Conservation (phyloP, 2,888 invertebrate genomes). For the Plebejus anna region DNA sequence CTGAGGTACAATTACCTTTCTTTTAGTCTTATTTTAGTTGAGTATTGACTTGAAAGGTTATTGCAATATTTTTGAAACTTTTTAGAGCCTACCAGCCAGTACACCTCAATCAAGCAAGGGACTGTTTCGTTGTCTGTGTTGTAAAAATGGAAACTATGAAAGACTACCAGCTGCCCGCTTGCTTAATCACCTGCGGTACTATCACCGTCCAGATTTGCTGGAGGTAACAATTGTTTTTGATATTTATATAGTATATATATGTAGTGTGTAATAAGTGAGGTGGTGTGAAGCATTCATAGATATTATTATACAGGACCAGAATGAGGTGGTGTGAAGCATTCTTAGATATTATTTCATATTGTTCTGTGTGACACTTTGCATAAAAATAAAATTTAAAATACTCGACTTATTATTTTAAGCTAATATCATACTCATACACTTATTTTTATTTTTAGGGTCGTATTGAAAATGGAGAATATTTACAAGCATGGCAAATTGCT, state of each 20-base stretch:
- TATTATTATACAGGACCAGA: neutral
- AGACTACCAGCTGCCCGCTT: conserved; percentile 65
- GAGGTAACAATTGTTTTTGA: conserved; percentile 56
- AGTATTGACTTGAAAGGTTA: neutral
- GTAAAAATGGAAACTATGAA: conserved; percentile 61
- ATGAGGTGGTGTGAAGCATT: too few relatives aligned
- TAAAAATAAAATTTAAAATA: neutral
- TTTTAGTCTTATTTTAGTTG: neutral
- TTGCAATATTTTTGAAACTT: conserved; percentile 31
- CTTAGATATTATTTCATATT: neutral
- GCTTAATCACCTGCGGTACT: conserved; percentile 74
- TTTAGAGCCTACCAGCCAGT: conserved; percentile 48
- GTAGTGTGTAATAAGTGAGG: neutral
- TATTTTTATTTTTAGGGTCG: conserved; percentile 53
- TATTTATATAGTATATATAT: too few relatives aligned
- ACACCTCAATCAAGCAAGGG: conserved; percentile 66
- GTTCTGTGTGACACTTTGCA: neutral
- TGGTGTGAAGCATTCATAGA: too few relatives aligned
- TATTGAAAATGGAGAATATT: conserved; percentile 67
- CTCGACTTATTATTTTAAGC: neutral
- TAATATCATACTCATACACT: neutral
- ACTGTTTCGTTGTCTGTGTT: conserved; percentile 73
- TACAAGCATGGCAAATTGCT: conserved; percentile 72
- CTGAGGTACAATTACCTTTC: conserved; percentile 44
- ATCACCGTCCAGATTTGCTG: conserved; percentile 66